phyloP scores from a whole-genome alignment of 2,797 vertebrate genomes.

The Sciurus vulgaris region DNA sequence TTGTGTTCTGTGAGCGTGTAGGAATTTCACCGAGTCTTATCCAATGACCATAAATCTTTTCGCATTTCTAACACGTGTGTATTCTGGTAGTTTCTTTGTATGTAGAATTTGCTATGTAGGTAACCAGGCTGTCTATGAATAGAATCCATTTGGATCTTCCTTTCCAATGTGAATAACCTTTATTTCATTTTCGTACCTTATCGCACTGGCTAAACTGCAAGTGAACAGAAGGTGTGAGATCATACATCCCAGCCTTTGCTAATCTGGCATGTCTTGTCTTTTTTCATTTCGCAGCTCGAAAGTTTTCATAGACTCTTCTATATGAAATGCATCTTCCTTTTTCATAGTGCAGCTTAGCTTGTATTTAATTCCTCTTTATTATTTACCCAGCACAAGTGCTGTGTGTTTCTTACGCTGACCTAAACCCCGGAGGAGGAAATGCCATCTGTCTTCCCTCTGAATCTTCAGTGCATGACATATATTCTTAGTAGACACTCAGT shows the following conservation, averaged over 20 bases:
- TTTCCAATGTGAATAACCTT: background rate
- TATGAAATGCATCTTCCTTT: background rate
- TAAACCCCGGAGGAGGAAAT: background rate
- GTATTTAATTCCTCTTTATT: background rate
- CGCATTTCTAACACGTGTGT: background rate
- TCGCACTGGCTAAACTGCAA: background rate
- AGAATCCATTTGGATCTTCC: background rate
- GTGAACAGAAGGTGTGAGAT: background rate
- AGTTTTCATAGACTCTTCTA: background rate
- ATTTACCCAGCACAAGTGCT: background rate
- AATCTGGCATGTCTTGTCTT: background rate
- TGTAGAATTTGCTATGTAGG: background rate
- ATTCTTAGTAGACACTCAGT: background rate
- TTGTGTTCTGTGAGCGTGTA: background rate
- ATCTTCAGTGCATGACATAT: fast-evolving
- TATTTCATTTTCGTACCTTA: conserved; percentile 3
- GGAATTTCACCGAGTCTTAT: background rate
- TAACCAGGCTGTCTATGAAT: background rate
- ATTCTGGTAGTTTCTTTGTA: background rate
- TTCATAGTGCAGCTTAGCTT: background rate
- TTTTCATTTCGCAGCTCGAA: background rate
- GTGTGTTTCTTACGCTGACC: background rate
- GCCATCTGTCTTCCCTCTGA: background rate
- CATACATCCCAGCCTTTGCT: background rate
- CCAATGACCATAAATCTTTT: background rate